Evolutionary conservation across 2,888 invertebrate genomes (phyloP).

Genomic region (Idaea biselata): DNA sequence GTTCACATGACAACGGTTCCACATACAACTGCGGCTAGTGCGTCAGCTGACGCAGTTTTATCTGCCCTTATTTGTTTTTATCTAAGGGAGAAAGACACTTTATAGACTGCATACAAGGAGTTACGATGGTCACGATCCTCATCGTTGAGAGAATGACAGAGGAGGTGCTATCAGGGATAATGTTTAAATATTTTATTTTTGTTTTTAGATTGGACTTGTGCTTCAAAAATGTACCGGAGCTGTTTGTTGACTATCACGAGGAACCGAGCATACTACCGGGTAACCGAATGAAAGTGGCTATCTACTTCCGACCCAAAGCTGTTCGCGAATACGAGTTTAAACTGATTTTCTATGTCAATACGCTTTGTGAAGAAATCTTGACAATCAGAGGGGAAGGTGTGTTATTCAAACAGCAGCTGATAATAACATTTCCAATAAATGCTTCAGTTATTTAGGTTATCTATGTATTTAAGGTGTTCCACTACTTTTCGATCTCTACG

Average conservation of each 20-base stretch:
- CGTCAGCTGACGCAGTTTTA: too few relatives aligned
- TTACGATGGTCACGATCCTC: too few relatives aligned
- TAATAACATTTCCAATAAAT: neutral
- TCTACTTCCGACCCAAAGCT: conserved; percentile 80
- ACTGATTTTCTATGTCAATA: conserved; percentile 78
- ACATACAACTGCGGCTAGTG: too few relatives aligned
- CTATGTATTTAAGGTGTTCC: conserved; percentile 50
- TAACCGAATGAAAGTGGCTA: conserved; percentile 63
- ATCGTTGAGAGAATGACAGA: too few relatives aligned
- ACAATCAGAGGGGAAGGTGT: conserved; percentile 80
- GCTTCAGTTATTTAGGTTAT: neutral
- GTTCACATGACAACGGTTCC: too few relatives aligned
- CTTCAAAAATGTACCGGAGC: conserved; percentile 66
- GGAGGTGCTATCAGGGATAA: too few relatives aligned
- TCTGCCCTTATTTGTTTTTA: too few relatives aligned
- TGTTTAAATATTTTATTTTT: neutral
- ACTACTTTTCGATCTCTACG: conserved; percentile 67
- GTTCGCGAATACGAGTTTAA: conserved; percentile 72
- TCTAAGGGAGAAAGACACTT: too few relatives aligned
- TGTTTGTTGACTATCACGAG: conserved; percentile 71
- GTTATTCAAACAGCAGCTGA: neutral
- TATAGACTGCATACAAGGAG: too few relatives aligned
- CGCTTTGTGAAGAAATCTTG: conserved; percentile 71
- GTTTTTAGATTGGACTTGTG: conserved; percentile 75
- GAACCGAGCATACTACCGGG: conserved; percentile 61